phyloP scores from a whole-genome alignment of 2,797 vertebrate species.

The Ceyx erithaca region DNA sequence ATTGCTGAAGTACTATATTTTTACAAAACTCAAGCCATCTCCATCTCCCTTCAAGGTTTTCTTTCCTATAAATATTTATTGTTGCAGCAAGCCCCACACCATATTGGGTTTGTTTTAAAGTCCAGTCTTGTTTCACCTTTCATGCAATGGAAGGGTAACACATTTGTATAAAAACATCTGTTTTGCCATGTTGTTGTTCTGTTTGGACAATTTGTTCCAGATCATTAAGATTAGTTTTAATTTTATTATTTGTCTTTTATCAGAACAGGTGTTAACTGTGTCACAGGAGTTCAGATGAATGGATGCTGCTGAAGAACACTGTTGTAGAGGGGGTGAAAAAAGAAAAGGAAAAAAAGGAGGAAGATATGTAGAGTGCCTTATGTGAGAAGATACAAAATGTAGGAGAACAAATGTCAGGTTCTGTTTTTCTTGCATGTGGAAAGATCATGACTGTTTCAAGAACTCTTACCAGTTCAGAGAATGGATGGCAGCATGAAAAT shows the following conservation, averaged over 20 bases:
- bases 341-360: neutral
- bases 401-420: neutral
- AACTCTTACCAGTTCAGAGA: neutral
- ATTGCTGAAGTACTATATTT: neutral
- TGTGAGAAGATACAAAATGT: rapidly evolving
- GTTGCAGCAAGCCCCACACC: neutral
- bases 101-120: rapidly evolving
- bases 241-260: neutral
- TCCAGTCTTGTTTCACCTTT: neutral
- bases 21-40: neutral
- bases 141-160: neutral
- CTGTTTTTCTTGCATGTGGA: neutral
- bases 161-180: neutral
- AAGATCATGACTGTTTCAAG: neutral
- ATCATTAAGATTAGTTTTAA: neutral
- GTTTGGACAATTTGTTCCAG: neutral
- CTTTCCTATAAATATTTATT: neutral
- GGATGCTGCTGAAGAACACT: neutral
- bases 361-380: neutral
- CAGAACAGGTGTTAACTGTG: neutral
- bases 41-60: neutral
- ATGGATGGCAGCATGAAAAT: neutral
- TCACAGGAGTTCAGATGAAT: neutral
- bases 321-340: neutral
- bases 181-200: neutral